Evolutionary conservation across 2,113 vertebrate species (phyloP).

Genomic region (Rhinichthys klamathensis): DNA sequence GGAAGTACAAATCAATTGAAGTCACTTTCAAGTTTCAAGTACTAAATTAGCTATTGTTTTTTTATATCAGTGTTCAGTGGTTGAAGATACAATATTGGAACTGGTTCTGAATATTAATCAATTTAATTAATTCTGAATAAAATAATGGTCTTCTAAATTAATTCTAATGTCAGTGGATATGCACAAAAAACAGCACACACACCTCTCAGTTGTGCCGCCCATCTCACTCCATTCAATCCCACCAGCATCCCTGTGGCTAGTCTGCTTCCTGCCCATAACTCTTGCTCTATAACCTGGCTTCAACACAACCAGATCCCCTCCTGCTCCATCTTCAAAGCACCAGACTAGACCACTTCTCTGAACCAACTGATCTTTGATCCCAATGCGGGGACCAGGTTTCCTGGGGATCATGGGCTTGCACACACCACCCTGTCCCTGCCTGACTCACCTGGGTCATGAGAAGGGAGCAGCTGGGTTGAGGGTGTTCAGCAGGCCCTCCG

Average conservation of each 20-base stretch:
- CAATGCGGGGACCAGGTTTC: slow-evolving; percentile 49
- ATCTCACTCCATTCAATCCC: neutral
- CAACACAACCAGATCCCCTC: slow-evolving; percentile 7
- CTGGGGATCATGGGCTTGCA: slow-evolving; percentile 41
- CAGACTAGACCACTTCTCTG: slow-evolving; percentile 33
- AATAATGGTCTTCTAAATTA: neutral
- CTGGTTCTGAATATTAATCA: neutral
- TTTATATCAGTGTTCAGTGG: neutral
- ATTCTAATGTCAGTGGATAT: neutral
- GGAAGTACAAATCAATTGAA: neutral
- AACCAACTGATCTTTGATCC: slow-evolving; percentile 56
- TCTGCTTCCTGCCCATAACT: neutral
- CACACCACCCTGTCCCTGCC: slow-evolving; percentile 45
- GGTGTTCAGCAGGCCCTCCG: slow-evolving; percentile 49
- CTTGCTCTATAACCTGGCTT: slow-evolving; percentile 15
- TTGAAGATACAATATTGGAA: neutral
- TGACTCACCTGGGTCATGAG: slow-evolving; percentile 50
- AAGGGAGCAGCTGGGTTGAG: slow-evolving; percentile 56
- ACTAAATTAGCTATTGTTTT: neutral
- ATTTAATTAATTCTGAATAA: neutral
- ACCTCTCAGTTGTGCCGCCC: neutral
- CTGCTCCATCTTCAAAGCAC: slow-evolving; percentile 57
- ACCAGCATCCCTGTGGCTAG: slow-evolving; percentile 21
- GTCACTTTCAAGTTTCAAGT: neutral
- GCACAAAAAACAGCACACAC: neutral